Evolutionary conservation across 2,888 invertebrate species (phyloP).

Genomic region (Exocentrus adspersus): DNA sequence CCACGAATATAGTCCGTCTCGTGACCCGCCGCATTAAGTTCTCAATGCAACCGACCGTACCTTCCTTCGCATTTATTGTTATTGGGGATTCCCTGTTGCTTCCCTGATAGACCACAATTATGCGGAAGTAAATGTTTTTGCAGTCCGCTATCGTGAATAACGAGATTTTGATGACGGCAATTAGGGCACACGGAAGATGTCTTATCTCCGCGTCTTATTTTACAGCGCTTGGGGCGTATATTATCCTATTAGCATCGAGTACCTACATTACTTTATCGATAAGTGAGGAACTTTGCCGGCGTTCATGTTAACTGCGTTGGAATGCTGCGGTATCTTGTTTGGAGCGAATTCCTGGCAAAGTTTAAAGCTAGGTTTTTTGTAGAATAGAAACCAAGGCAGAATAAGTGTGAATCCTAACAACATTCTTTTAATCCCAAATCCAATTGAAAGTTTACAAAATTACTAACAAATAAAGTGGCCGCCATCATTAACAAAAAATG

Average conservation of each 20-base stretch:
- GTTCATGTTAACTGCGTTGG: too few relatives aligned
- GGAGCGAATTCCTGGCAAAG: too few relatives aligned
- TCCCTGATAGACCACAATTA: conserved; percentile 28
- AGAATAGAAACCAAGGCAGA: too few relatives aligned
- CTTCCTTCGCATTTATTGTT: conserved; percentile 31
- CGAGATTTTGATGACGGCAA: conserved; percentile 43
- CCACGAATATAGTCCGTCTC: conserved; percentile 41
- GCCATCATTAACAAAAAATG: too few relatives aligned
- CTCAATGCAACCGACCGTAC: conserved; percentile 20
- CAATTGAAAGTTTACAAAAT: too few relatives aligned
- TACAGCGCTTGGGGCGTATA: neutral
- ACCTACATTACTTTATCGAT: neutral
- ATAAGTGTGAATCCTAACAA: too few relatives aligned
- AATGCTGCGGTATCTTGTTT: too few relatives aligned
- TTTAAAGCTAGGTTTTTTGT: too few relatives aligned
- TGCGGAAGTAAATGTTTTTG: conserved; percentile 41
- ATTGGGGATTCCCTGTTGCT: conserved; percentile 30
- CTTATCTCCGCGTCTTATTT: conserved; percentile 20
- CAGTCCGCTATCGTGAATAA: conserved; percentile 43
- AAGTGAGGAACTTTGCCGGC: neutral
- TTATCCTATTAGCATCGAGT: conserved; percentile 5
- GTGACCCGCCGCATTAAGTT: conserved; percentile 29
- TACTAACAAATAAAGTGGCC: too few relatives aligned
- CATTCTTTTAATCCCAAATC: too few relatives aligned
- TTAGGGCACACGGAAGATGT: conserved; percentile 29